These are phyloP conservation scores for Hymenopus coronatus DNA, from an alignment of 2,888 invertebrate genomes.

Conservation along the genomic window DNA sequence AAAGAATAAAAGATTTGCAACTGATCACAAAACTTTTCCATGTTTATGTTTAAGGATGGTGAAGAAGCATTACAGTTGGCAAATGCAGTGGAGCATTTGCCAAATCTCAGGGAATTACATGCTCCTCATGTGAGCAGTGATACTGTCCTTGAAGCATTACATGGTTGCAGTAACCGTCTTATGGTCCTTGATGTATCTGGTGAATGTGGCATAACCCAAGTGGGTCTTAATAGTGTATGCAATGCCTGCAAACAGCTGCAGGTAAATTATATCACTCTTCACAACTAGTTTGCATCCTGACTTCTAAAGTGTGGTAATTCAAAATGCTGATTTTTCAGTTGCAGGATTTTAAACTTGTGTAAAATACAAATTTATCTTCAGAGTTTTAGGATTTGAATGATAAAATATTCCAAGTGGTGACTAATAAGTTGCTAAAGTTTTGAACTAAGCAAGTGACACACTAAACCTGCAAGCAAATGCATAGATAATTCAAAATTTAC, in stretches of 20 bases:
- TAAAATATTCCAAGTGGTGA: no score
- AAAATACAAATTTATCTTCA: no score
- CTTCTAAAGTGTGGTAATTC: no score
- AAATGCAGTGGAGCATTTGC: background rate
- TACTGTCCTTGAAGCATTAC: background rate
- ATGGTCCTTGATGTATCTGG: slow-evolving; percentile 8
- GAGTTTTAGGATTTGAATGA: no score
- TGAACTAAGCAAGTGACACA: no score
- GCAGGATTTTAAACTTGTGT: no score
- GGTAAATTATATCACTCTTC: background rate
- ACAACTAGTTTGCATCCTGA: no score
- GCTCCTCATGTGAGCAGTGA: background rate
- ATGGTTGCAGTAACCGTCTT: background rate
- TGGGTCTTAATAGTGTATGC: background rate
- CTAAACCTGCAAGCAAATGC: no score
- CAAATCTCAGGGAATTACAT: slow-evolving; percentile 8
- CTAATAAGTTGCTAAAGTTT: no score
- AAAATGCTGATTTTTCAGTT: no score
- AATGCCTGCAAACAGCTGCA: background rate
- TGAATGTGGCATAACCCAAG: background rate
- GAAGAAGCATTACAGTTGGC: background rate
- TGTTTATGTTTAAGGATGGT: background rate
- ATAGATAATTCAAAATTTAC: no score
- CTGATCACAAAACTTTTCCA: background rate
- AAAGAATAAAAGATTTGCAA: no score